Evolutionary conservation across 2,113 vertebrate species (phyloP).

Genomic region (Peucedramus taeniatus): DNA sequence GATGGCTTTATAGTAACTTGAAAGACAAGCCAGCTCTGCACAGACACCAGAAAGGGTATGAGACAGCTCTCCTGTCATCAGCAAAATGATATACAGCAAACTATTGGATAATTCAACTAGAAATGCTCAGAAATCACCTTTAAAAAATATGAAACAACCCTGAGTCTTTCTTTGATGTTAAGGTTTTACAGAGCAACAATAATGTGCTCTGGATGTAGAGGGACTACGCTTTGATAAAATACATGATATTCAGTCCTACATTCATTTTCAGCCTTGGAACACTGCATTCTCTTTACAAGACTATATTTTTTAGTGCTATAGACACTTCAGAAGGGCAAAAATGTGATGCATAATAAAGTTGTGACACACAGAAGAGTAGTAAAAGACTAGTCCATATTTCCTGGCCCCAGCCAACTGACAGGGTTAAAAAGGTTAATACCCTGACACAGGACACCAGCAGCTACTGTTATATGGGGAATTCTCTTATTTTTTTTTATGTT

Average conservation of each 20-base stretch:
- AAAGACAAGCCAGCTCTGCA: slow-evolving; percentile 7
- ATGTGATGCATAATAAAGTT: slow-evolving; percentile 58
- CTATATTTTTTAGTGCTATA: slow-evolving; percentile 18
- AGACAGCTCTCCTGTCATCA: slow-evolving; percentile 40
- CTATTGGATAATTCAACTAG: slow-evolving; percentile 30
- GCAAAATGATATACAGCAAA: slow-evolving; percentile 29
- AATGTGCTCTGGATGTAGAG: background rate
- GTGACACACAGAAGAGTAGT: slow-evolving; percentile 56
- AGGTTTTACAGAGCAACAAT: slow-evolving; percentile 18
- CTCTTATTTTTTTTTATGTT: slow-evolving; percentile 51
- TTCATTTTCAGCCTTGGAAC: background rate
- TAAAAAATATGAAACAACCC: slow-evolving; percentile 43
- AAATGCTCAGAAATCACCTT: slow-evolving; percentile 30
- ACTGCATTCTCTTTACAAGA: slow-evolving; percentile 9
- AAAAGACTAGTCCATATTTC: slow-evolving; percentile 59
- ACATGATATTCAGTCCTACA: slow-evolving; percentile 8
- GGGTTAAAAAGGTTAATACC: slow-evolving; percentile 65
- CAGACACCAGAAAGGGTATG: background rate
- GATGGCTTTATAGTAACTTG: background rate
- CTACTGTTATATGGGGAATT: slow-evolving; percentile 56
- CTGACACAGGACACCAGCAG: slow-evolving; percentile 50
- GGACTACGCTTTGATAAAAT: slow-evolving; percentile 34
- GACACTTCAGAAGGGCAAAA: slow-evolving; percentile 57
- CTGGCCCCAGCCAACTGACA: slow-evolving; percentile 46
- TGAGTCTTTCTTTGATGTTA: slow-evolving; percentile 42